Conservation (phyloP, 2,113 vertebrate genomes). For the Epinephelus cyanopodus region DNA sequence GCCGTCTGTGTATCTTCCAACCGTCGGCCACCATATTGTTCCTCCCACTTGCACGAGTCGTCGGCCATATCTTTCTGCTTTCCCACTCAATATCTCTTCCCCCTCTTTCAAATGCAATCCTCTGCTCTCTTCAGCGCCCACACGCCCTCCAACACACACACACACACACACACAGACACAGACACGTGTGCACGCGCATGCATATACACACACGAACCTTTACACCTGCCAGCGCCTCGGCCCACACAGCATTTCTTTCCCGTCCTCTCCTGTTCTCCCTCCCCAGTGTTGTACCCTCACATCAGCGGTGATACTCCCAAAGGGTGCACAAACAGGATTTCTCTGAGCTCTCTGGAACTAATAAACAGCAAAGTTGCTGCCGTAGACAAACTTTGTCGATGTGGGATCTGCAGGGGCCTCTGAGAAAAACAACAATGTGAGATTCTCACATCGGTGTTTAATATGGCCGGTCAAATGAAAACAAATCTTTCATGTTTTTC, state of each 20-base stretch:
- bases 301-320: conserved; percentile 52
- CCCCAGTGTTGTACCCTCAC: conserved; percentile 32
- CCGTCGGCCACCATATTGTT: conserved; percentile 44
- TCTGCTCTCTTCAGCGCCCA: conserved; percentile 66
- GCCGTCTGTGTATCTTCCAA: conserved; percentile 41
- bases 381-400: conserved; percentile 58
- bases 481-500: conserved; percentile 44
- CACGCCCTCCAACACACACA: conserved; percentile 56
- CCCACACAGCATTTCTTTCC: conserved; percentile 69
- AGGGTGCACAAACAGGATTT: conserved; percentile 46
- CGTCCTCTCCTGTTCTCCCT: conserved; percentile 40
- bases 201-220: conserved; percentile 54
- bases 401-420: conserved; percentile 27
- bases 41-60: conserved; percentile 52
- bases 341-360: conserved; percentile 46
- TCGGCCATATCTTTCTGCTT: conserved; percentile 31
- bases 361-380: conserved; percentile 59
- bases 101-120: conserved; percentile 58
- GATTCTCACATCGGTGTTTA: conserved; percentile 29
- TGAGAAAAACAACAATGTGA: conserved; percentile 46
- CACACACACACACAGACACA: conserved; percentile 62
- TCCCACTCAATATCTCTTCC: conserved; percentile 66
- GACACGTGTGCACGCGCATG: conserved; percentile 11
- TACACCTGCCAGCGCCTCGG: conserved; percentile 66
- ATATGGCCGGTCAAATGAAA: conserved; percentile 27